A percentile compares a stretch with the other conserved stretches of the same genome.
phyloP scores from a whole-genome alignment of 1,140 invertebrate genomes.

The Brachystomella parvula region DNA sequence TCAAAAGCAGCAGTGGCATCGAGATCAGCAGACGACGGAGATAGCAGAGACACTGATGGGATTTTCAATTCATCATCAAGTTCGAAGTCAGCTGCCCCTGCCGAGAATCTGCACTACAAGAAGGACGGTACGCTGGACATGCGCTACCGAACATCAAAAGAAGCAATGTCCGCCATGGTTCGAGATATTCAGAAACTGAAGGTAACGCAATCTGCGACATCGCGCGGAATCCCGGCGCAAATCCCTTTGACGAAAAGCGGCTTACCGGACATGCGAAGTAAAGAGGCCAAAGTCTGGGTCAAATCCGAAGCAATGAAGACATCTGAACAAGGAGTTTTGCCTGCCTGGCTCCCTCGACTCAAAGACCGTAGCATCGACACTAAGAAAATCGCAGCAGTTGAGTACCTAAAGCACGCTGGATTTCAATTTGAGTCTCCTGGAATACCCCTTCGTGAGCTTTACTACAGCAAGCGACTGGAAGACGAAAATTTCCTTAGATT shows the following conservation, averaged over 20 bases:
- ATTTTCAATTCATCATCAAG: not conserved
- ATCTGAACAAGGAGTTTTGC: not conserved
- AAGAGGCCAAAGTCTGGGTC: slow-evolving; percentile 16
- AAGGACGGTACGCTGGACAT: slow-evolving; percentile 6
- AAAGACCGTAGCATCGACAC: slow-evolving; percentile 18
- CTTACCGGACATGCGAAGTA: slow-evolving; percentile 15
- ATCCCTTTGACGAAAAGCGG: slow-evolving; percentile 15
- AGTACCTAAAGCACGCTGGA: too few species aligned
- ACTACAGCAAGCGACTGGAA: too few species aligned
- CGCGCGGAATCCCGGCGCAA: slow-evolving; percentile 7
- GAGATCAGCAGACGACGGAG: too few species aligned
- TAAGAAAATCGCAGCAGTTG: not conserved
- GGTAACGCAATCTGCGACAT: too few species aligned
- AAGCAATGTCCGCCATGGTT: too few species aligned
- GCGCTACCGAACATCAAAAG: too few species aligned
- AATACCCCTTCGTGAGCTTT: too few species aligned
- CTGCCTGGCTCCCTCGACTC: slow-evolving; percentile 9
- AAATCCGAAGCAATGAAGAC: not conserved
- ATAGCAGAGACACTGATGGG: too few species aligned
- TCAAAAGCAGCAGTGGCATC: slow-evolving; percentile 12
- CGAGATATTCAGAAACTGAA: too few species aligned
- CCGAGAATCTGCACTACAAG: slow-evolving; percentile 26
- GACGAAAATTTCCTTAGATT: too few species aligned
- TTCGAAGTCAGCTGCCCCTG: not conserved
- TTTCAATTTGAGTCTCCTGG: too few species aligned